Evolutionary conservation across 2,888 invertebrate species (phyloP).

Genomic region (Diplolepis rosae): DNA sequence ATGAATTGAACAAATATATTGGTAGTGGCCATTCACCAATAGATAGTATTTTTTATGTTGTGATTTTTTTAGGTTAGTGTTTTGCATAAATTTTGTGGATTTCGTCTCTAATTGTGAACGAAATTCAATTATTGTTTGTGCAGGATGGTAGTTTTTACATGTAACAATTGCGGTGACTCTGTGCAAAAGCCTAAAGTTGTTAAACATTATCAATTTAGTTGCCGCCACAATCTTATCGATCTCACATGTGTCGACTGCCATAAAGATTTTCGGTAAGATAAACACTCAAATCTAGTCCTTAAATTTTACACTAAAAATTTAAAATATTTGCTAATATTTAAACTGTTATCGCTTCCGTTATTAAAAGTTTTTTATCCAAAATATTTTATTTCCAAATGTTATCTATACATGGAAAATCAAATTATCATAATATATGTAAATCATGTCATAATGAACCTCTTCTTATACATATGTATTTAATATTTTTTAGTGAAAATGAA

Average conservation of each 20-base stretch:
- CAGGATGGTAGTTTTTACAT: constrained; percentile 94
- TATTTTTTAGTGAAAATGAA: constrained; percentile 78
- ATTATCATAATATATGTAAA: no score
- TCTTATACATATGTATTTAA: constrained; percentile 31
- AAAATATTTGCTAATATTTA: no score
- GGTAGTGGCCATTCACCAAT: not conserved
- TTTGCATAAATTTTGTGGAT: not conserved
- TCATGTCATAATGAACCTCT: no score
- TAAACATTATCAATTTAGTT: constrained; percentile 87
- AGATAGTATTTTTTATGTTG: not conserved
- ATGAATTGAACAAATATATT: not conserved
- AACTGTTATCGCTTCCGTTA: no score
- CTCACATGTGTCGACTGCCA: constrained; percentile 95
- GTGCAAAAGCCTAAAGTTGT: constrained; percentile 94
- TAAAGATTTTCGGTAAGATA: constrained; percentile 86
- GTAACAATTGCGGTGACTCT: constrained; percentile 92
- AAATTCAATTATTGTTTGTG: constrained; percentile 12
- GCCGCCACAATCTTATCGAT: constrained; percentile 80
- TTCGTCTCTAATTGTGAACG: not conserved
- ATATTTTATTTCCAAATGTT: no score
- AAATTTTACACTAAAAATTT: no score
- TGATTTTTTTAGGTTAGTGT: not conserved
- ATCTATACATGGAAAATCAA: no score
- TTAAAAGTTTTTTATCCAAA: no score
- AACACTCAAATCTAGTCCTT: no score